Base-by-base conservation (phyloP, 2,113 vertebrate species). In the Scopus umbretta region DNA sequence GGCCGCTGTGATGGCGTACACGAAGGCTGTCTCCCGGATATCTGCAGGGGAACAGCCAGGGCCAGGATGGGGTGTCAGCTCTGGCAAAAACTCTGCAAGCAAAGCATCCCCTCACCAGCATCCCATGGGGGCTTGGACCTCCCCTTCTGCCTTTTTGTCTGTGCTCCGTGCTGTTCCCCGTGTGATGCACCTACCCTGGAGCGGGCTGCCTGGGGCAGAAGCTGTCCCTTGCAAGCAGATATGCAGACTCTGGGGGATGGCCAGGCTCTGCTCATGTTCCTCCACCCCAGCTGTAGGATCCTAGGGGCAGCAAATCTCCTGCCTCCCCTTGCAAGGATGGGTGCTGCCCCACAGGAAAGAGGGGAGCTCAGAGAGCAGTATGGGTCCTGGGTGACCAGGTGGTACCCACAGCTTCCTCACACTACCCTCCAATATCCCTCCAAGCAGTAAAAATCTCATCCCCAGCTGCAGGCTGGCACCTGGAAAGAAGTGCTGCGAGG, bases 21-120 rank as follows among this genome's bases (percentile, higher is more conserved):
- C 99, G 6, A 99, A 99, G 16, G 99, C 99, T 1, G 99, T 99
- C 98, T 99, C 99, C 62, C 99, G 98, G 94, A 99, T 99, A 95
- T 99, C 99, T 99, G 97, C 38, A 66, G 68, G 62, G 80, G 58
- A 86, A 80, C 2, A 26, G 47, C 45, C 23, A 67, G 49, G 30
- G 13, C 11, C 0, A 0, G 49, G 67, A 58, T 25, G 53, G 0
- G 1, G 49, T 43, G 21, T 85, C 84, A 89, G 49, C 56, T 87
- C 45, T 38, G 42, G 74, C 43, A 85, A 80, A 76, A 34, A 5
- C 43, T 53, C 42, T 53, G 73, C 27, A 32, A 72, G 61, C 8
- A 67, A 73, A 90, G 75, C 62, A 49, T 14, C 36, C 22, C 47
- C 11, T 22, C 1, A 1, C 49, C 3, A 3, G 26, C 19, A 62